Evolutionary conservation across 2,113 vertebrate species (phyloP), one percentile per base, ranked within the genome.

Genomic region (Laterallus jamaicensis): DNA sequence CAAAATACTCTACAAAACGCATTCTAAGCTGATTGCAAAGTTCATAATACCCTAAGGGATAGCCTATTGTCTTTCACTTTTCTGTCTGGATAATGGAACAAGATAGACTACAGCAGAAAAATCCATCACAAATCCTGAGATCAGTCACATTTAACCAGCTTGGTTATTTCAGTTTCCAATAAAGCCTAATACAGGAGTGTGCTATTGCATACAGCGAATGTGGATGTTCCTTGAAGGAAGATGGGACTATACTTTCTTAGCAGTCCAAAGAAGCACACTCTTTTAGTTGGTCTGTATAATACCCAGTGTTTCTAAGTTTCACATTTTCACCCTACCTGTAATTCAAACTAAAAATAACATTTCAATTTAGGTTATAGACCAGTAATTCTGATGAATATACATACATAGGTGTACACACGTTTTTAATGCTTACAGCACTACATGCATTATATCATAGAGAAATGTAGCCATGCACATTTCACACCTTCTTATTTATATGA

Each of bases 371-470:
- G 13, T 87, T 82, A 29, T 5, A 49, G 37, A 10, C 11, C 68
- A 70, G 16, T 39, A 62, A 63, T 67, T 40, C 7, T 37, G 74
- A 9, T 5, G 14, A 44, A 8, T 20, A 58, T 58, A 21, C 15
- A 17, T 19, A 11, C 18, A 71, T 12, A 17, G 9, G 39, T 21
- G 25, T 6, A 15, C 22, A 19, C 6, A 31, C 10, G 2, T 9
- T 78, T 67, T 63, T 21, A 31, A 37, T 29, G 20, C 24, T 4
- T 28, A 28, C 4, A 79, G 8, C 11, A 78, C 22, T 59, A 32
- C 0, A 0, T 49, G 29, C 10, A 15, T 50, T 59, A 18, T 59
- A 22, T 55, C 28, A 49, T 10, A 52, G 6, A 40, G 25, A 50
- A 70, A 70, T 3, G 10, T 11, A 75, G 21, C 6, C 31, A 32